Conservation (phyloP, 1,140 invertebrate genomes). For the Dufourea novaeangliae region DNA sequence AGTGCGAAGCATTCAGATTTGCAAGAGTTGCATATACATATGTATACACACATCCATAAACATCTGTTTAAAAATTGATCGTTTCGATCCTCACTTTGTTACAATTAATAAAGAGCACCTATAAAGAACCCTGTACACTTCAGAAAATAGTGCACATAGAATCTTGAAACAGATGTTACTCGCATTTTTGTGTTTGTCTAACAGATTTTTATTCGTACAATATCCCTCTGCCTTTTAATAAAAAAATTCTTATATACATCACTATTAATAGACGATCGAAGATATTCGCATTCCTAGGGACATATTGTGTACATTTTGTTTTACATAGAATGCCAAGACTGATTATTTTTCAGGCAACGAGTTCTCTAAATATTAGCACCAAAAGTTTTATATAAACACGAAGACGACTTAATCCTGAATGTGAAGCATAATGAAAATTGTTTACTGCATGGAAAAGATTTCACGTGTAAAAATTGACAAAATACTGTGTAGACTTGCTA, state of each 20-base stretch:
- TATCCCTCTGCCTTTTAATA: slow-evolving; percentile 5
- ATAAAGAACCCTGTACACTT: slow-evolving; percentile 8
- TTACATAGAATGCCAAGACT: slow-evolving; percentile 2
- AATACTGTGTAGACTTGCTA: slow-evolving; percentile 6
- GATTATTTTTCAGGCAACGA: not conserved
- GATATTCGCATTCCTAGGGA: not conserved
- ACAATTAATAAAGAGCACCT: slow-evolving; percentile 10
- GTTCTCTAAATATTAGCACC: slow-evolving; percentile 39
- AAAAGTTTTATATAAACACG: not conserved
- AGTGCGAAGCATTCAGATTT: not conserved
- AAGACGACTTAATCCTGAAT: not conserved
- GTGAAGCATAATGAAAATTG: not conserved
- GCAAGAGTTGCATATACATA: not conserved
- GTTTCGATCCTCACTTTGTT: not conserved
- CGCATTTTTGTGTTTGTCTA: not conserved
- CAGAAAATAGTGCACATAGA: slow-evolving; percentile 18
- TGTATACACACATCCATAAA: not conserved
- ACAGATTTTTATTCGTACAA: slow-evolving; percentile 26
- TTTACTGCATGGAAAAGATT: not conserved
- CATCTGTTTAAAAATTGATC: slow-evolving; percentile 6
- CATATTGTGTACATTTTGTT: not conserved
- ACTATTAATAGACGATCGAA: slow-evolving; percentile 13
- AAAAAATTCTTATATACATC: slow-evolving; percentile 36
- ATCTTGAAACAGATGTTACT: not conserved
- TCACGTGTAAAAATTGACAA: not conserved